A percentile compares a stretch with the other conserved stretches of the same genome.
phyloP scores from a whole-genome alignment of 2,797 vertebrate species.

The Melopsittacus undulatus region DNA sequence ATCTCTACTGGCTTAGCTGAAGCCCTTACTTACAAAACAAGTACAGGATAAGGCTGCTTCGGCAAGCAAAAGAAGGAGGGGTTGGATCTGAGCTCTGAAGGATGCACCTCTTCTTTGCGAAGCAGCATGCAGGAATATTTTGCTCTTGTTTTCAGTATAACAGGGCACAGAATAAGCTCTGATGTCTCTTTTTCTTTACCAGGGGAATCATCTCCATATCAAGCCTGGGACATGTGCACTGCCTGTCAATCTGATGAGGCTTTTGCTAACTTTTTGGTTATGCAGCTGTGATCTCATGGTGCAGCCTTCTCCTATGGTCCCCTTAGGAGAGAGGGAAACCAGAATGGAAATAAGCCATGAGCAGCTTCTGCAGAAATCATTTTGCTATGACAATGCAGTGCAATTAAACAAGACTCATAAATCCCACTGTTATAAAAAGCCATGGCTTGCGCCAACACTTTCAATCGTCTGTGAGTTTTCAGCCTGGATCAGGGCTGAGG shows the following conservation, averaged over 20 bases:
- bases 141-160: neutral
- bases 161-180: neutral
- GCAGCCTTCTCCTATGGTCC: neutral
- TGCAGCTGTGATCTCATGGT: neutral
- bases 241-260: neutral
- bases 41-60: neutral
- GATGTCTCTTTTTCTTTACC: neutral
- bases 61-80: neutral
- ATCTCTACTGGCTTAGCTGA: neutral
- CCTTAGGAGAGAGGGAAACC: neutral
- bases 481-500: neutral
- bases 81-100: neutral
- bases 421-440: neutral
- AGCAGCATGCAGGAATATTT: rapidly evolving
- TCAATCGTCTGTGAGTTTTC: neutral
- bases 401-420: neutral
- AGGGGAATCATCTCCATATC: neutral
- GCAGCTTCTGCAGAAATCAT: neutral
- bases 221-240: neutral
- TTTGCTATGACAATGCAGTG: neutral
- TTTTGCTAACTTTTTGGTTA: neutral
- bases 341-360: neutral
- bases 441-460: neutral
- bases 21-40: neutral
- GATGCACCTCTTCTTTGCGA: neutral